Evolutionary conservation across 2,888 invertebrate species (phyloP).

Genomic region (Trichogramma dendrolimi): DNA sequence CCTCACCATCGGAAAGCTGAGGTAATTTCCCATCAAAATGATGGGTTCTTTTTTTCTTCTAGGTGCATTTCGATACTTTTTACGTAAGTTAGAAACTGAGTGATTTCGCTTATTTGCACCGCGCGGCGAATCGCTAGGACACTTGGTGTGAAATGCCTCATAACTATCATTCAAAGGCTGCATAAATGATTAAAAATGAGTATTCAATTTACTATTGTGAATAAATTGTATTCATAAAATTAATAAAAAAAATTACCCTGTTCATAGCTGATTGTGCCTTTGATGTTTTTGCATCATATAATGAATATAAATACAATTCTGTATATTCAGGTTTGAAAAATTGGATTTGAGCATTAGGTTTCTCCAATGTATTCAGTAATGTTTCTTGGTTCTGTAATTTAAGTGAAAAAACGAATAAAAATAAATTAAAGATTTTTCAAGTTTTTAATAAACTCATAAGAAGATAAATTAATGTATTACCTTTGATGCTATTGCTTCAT

Average conservation of each 20-base stretch:
- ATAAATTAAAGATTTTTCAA: constrained; percentile 1
- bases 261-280: constrained; percentile 64
- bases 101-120: too few species aligned
- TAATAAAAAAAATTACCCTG: constrained; percentile 52
- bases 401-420: background rate
- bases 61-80: too few species aligned
- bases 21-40: too few species aligned
- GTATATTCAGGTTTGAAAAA: constrained; percentile 57
- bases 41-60: too few species aligned
- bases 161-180: constrained; percentile 65
- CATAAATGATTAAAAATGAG: constrained; percentile 26
- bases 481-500: constrained; percentile 60
- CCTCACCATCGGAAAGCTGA: too few species aligned
- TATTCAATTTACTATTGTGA: constrained; percentile 16
- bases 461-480: too few species aligned
- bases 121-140: too few species aligned
- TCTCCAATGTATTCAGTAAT: constrained; percentile 55
- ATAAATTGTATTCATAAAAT: too few species aligned
- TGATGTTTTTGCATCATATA: constrained; percentile 59
- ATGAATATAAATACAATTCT: constrained; percentile 57
- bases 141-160: too few species aligned
- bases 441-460: too few species aligned
- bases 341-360: too few species aligned
- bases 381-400: constrained; percentile 30
- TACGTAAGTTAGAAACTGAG: too few species aligned